phyloP scores from a whole-genome alignment of 35 echinoderm and acorn worm genomes.

The Ophiothrix spiculata region DNA sequence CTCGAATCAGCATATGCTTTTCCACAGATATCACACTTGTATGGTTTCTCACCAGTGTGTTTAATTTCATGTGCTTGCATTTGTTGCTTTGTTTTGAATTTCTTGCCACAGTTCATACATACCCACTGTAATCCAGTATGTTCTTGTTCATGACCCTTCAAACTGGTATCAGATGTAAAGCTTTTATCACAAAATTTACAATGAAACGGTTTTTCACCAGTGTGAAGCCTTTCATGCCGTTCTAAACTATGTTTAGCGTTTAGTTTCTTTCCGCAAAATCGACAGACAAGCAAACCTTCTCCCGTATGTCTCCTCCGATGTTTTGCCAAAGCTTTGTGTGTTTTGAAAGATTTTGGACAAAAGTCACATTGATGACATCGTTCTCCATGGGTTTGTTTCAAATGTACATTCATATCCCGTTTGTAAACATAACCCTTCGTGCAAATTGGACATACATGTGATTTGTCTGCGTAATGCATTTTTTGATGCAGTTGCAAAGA shows the following conservation, averaged over 20 bases:
- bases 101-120: neutral
- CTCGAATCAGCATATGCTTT: neutral
- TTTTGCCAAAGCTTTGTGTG: neutral
- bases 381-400: too few species aligned
- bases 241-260: neutral
- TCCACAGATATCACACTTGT: neutral
- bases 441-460: neutral
- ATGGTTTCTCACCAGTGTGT: neutral
- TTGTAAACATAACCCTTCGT: neutral
- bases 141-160: neutral
- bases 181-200: neutral
- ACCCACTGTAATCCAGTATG: neutral
- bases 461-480: neutral
- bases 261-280: neutral
- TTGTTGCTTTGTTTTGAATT: neutral
- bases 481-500: neutral
- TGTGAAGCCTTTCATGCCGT: neutral
- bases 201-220: too few species aligned
- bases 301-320: neutral
- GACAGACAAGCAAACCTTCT: neutral
- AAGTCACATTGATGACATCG: neutral
- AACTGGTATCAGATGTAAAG: neutral
- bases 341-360: neutral
- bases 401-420: neutral
- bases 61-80: neutral